Evolutionary conservation across 2,888 invertebrate genomes (phyloP).

Genomic region (Griposia aprilina): DNA sequence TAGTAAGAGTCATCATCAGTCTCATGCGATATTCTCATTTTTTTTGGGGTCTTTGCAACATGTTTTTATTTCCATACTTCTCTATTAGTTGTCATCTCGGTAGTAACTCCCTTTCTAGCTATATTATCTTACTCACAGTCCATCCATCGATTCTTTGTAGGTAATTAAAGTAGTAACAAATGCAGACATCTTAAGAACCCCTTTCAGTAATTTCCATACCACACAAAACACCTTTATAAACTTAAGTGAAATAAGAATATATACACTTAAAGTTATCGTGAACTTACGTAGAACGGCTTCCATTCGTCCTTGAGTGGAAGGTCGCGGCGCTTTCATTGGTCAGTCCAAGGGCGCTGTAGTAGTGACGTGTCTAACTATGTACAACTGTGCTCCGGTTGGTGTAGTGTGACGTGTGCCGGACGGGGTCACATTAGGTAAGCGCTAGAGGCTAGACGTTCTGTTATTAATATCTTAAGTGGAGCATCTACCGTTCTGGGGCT

Average conservation of each 20-base stretch:
- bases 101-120: not conserved
- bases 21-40: accelerated
- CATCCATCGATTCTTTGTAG: not conserved
- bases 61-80: not conserved
- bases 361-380: constrained; percentile 32
- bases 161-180: not conserved
- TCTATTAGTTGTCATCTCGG: not conserved
- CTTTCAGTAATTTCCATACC: not conserved
- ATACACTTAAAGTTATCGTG: constrained; percentile 49
- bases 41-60: not conserved
- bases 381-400: constrained; percentile 19
- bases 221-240: not conserved
- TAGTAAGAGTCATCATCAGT: not conserved
- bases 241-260: constrained; percentile 28
- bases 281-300: constrained; percentile 47
- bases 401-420: constrained; percentile 30
- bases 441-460: constrained; percentile 24
- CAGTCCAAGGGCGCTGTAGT: constrained; percentile 54
- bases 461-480: constrained; percentile 47
- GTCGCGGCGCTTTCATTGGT: constrained; percentile 61
- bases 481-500: not conserved
- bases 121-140: not conserved
- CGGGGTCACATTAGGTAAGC: constrained; percentile 32
- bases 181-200: not conserved
- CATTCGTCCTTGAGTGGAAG: constrained; percentile 58